A percentile compares a stretch with the other conserved stretches of the same genome.
Evolutionary conservation across 2,888 invertebrate species (phyloP).

Genomic region (Cheilosia scutellata): DNA sequence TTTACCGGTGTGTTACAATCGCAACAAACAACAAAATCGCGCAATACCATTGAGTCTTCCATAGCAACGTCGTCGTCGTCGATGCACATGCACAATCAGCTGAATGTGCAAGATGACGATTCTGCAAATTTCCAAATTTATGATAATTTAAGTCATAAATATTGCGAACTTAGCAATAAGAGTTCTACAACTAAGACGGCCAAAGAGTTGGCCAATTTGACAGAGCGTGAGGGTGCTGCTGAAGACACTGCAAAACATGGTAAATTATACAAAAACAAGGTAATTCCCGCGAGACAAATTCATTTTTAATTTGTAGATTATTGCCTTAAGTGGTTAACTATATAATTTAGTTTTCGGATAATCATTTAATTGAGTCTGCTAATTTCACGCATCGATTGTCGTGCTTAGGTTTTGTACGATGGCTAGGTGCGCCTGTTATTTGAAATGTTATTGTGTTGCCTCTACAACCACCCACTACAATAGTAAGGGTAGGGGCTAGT

Average conservation of each 20-base stretch:
- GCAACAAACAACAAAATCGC: constrained; percentile 13
- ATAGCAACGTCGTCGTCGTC: constrained; percentile 61
- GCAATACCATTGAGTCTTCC: constrained; percentile 36
- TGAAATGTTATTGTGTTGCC: constrained; percentile 8
- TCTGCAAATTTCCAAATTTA: constrained; percentile 33
- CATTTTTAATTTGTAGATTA: neutral
- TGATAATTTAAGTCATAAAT: constrained; percentile 38
- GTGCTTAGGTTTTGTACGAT: constrained; percentile 19
- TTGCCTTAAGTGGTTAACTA: neutral
- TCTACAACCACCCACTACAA: constrained; percentile 8
- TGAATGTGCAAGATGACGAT: constrained; percentile 7
- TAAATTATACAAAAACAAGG: constrained; percentile 48
- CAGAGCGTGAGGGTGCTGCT: constrained; percentile 77
- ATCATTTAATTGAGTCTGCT: constrained; percentile 27
- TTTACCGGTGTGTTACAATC: constrained; percentile 23
- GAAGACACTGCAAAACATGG: constrained; percentile 7
- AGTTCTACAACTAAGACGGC: constrained; percentile 75
- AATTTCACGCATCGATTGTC: constrained; percentile 59
- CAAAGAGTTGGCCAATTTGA: constrained; percentile 80
- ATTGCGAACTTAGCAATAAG: constrained; percentile 2
- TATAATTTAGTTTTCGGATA: neutral
- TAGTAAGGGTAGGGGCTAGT: constrained; percentile 24
- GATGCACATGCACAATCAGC: constrained; percentile 23
- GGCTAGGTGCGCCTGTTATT: constrained; percentile 48
- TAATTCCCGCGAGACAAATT: constrained; percentile 6